These are phyloP conservation scores for Hydropsyche betteni DNA, from an alignment of 2,888 invertebrate genomes.

Conservation along the genomic window DNA sequence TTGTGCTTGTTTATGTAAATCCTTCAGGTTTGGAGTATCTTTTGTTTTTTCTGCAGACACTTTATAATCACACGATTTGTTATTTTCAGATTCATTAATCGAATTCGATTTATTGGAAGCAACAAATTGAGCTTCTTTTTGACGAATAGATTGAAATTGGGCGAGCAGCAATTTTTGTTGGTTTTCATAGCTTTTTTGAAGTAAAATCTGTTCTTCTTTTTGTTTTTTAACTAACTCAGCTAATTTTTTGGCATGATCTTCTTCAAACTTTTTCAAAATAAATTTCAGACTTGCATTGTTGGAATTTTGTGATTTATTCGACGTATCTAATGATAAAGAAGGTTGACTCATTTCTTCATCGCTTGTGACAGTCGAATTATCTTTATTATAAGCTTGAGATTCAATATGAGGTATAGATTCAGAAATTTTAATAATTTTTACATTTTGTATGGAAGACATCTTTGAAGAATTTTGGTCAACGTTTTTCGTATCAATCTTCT, in stretches of 20 bases:
- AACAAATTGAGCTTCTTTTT: conserved; percentile 7
- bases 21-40: not conserved
- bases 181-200: conserved; percentile 72
- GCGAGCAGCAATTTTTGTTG: conserved; percentile 70
- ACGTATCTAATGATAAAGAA: conserved; percentile 4
- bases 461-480: conserved; percentile 18
- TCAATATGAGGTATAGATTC: not conserved
- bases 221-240: conserved; percentile 70
- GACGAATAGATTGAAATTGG: conserved; percentile 60
- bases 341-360: not conserved
- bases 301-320: not conserved
- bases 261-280: conserved; percentile 61
- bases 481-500: not conserved
- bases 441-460: conserved; percentile 31
- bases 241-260: conserved; percentile 73
- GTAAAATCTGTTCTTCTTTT: conserved; percentile 69
- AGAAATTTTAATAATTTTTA: not conserved
- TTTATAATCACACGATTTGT: not conserved
- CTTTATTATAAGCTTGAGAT: conserved; percentile 2
- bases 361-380: not conserved
- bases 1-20: no score
- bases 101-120: conserved; percentile 5
- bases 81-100: not conserved
- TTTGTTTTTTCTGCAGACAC: not conserved
- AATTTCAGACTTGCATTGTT: conserved; percentile 48